These are phyloP conservation scores for Tamandua tetradactyla DNA, from an alignment of 2,797 vertebrate genomes.

Conservation along the genomic window DNA sequence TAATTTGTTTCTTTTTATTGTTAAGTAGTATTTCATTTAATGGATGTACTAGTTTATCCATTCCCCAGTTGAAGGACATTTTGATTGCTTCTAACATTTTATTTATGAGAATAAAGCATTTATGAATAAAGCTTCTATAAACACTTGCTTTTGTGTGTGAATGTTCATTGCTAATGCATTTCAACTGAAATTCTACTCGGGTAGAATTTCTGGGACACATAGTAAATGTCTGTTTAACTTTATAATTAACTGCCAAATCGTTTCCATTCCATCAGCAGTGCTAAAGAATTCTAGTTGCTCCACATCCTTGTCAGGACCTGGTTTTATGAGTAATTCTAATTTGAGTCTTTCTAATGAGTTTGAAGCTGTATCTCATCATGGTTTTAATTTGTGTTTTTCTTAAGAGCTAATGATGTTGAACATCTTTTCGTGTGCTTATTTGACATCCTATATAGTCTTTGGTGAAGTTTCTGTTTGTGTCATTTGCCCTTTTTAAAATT, in stretches of 20 bases:
- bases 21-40: not conserved
- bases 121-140: not conserved
- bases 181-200: too few species aligned
- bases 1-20: not conserved
- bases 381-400: constrained; percentile 11
- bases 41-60: not conserved
- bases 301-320: not conserved
- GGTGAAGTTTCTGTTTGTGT: not conserved
- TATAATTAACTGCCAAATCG: not conserved
- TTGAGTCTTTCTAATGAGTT: not conserved
- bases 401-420: not conserved
- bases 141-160: not conserved
- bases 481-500: not conserved
- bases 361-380: not conserved
- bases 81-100: not conserved
- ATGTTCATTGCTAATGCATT: not conserved
- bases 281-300: not conserved
- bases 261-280: not conserved
- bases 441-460: not conserved
- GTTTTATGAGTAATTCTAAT: not conserved
- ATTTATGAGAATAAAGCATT: too few species aligned
- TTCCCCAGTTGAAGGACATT: not conserved
- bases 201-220: not conserved
- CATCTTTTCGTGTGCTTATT: not conserved
- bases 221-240: not conserved